Conservation (phyloP, 2,888 invertebrate genomes). For the Selenia dentaria region DNA sequence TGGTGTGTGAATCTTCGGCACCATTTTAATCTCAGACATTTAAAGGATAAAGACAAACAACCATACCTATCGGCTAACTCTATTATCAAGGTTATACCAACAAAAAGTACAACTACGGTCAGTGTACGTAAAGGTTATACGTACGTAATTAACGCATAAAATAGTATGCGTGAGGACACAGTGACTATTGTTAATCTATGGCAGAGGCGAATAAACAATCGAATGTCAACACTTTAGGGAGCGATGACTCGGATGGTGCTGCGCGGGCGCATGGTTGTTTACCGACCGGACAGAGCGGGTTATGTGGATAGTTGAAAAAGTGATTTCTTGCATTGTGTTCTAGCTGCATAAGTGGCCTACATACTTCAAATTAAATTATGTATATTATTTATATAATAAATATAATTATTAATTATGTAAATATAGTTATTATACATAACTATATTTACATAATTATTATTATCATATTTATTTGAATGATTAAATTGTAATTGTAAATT, state of each 20-base stretch:
- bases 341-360: neutral
- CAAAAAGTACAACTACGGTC: slow-evolving; percentile 19
- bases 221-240: slow-evolving; percentile 78
- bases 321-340: slow-evolving; percentile 4
- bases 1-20: too few relatives aligned
- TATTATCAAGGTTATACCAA: slow-evolving; percentile 17
- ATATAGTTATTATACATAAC: too few relatives aligned
- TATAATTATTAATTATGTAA: too few relatives aligned
- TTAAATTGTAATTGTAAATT: too few relatives aligned
- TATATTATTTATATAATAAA: too few relatives aligned
- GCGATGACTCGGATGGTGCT: slow-evolving; percentile 64
- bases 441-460: too few relatives aligned
- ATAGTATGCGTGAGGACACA: slow-evolving; percentile 61
- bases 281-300: slow-evolving; percentile 34
- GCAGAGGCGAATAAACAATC: slow-evolving; percentile 70
- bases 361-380: too few relatives aligned
- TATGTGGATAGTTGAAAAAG: slow-evolving; percentile 15
- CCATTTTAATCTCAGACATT: too few relatives aligned
- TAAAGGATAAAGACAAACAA: too few relatives aligned
- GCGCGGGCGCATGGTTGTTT: slow-evolving; percentile 44
- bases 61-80: too few relatives aligned
- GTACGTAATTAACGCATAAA: slow-evolving; percentile 68
- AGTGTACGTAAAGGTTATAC: slow-evolving; percentile 45
- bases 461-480: too few relatives aligned
- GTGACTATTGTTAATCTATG: neutral